Base-by-base conservation (phyloP, 2,797 vertebrate genomes). In the Craterocephalus amniculus region DNA sequence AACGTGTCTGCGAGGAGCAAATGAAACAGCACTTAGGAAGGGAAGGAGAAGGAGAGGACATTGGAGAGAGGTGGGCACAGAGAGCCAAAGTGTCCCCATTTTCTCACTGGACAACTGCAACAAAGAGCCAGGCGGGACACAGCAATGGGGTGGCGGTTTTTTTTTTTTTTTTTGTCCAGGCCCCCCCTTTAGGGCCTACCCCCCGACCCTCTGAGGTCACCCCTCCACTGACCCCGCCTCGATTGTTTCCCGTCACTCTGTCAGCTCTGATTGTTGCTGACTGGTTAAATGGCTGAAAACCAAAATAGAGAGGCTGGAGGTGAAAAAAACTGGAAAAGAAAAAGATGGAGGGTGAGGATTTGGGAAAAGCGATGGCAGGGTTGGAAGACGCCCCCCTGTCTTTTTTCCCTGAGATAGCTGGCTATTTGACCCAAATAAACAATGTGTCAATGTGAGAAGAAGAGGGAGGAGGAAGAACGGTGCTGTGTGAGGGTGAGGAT, bases 371-470 rank as follows among this genome's bases (percentile, higher is more conserved):
- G 72, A 79, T 71, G 59, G 89, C 62, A 67, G 62, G 64, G 65
- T 76, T 83, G 67, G 51, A 79, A 70, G 81, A 86, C 64, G 48
- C 85, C 85, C 75, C 80, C 76, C 78, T 64, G 61, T 64, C 43
- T 51, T 55, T 72, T 81, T 89, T 83, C 78, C 65, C 70, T 78
- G 76, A 89, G 76, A 92, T 88, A 92, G 92, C 90, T 94, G 91
- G 93, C 89, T 92, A 89, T 94, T 91, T 94, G 93, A 95, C 94
- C 93, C 92, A 94, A 94, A 94, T 93, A 94, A 94, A 94, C 90
- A 91, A 90, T 72, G 59, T 80, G 70, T 61, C 35, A 40, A 76
- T 63, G 43, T 36, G 83, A 83, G 85, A 86, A 79, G 18, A 43
- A 43, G 40, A 86, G 76, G 72, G 83, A 79, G 60, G 70, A 83